These are phyloP conservation scores for Ophion ellenae DNA, from an alignment of 2,888 invertebrate species.

Conservation along the genomic window DNA sequence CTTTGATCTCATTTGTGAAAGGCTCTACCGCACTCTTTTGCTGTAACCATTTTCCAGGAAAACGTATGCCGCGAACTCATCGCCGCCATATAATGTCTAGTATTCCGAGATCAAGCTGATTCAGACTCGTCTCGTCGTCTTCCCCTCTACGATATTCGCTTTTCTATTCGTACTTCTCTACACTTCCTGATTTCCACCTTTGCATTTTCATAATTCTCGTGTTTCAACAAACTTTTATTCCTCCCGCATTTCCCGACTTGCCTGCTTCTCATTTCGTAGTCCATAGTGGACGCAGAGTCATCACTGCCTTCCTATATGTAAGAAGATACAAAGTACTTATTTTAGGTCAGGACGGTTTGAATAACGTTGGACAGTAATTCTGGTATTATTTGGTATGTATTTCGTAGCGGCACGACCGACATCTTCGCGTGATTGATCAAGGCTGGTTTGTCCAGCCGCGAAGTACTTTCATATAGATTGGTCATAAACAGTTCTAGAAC, in stretches of 20 bases:
- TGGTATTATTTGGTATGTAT: conserved; percentile 8
- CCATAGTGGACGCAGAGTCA: neutral
- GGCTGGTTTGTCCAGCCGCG: too few species aligned
- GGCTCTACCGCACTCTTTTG: conserved; percentile 12
- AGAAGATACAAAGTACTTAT: too few species aligned
- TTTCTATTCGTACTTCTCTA: neutral
- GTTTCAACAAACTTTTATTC: conserved; percentile 31
- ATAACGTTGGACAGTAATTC: neutral
- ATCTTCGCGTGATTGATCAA: too few species aligned
- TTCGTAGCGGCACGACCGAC: neutral
- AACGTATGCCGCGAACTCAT: conserved; percentile 40
- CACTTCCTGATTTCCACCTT: conserved; percentile 4
- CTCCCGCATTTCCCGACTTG: conserved; percentile 4
- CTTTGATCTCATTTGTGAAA: conserved; percentile 64
- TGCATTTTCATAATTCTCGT: conserved; percentile 20
- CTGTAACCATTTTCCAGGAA: conserved; percentile 37
- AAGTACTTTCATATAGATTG: too few species aligned
- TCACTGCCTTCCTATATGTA: neutral
- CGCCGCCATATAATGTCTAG: conserved; percentile 13
- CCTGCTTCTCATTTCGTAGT: conserved; percentile 3
- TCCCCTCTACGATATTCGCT: conserved; percentile 2
- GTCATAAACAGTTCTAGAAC: too few species aligned
- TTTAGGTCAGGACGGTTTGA: neutral
- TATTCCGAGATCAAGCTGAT: conserved; percentile 17
- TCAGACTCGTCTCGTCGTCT: neutral